Conservation (phyloP, 2,113 vertebrate genomes). For the Todiramphus saurophagus region DNA sequence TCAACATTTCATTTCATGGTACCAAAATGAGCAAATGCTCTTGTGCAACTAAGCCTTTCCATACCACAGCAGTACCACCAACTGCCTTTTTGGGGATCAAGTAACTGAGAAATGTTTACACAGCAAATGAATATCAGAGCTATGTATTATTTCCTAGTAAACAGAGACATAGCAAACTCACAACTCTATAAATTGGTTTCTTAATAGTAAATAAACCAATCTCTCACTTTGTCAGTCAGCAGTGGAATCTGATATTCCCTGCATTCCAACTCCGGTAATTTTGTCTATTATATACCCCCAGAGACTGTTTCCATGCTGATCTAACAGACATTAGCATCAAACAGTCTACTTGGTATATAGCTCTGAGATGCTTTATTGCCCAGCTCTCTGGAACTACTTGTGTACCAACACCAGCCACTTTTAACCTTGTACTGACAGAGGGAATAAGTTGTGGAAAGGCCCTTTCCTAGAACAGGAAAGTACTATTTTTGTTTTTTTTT, state of each 20-base stretch:
- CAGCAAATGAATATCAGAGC: background rate
- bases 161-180: conserved; percentile 2
- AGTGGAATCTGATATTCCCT: background rate
- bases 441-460: background rate
- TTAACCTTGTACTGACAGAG: background rate
- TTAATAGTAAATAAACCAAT: conserved; percentile 30
- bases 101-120: background rate
- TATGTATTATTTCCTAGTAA: conserved; percentile 18
- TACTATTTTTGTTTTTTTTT: background rate
- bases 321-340: conserved; percentile 12
- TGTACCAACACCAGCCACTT: background rate
- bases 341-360: background rate
- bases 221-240: conserved; percentile 15
- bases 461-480: background rate
- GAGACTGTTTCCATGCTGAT: background rate
- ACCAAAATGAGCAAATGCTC: background rate
- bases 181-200: conserved; percentile 32
- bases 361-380: background rate
- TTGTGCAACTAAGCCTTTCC: background rate
- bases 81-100: background rate
- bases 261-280: background rate
- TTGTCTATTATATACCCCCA: conserved; percentile 12
- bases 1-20: background rate
- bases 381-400: background rate
- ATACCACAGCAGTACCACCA: background rate